These are phyloP conservation scores for Epizoanthus stellaris DNA, from an alignment of 92 coral and sea anemone genomes.

Conservation along the genomic window DNA sequence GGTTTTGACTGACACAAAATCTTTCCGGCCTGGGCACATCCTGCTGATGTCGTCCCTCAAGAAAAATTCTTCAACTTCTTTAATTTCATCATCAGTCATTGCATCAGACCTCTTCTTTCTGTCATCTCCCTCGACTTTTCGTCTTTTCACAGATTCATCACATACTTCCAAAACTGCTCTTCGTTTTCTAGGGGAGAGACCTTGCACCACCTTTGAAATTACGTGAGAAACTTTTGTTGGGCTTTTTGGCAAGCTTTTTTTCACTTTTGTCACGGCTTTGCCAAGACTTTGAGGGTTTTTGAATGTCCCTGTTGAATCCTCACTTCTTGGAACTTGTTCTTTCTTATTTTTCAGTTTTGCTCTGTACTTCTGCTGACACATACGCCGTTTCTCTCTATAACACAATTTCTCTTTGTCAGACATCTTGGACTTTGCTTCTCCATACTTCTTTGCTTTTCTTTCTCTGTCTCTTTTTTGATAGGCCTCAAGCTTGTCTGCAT, in stretches of 20 bases:
- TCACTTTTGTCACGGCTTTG: conserved; percentile 53
- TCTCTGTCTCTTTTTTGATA: conserved; percentile 57
- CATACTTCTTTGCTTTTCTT: conserved; percentile 47
- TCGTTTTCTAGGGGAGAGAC: conserved; percentile 53
- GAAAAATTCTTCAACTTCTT: conserved; percentile 49
- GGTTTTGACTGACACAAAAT: no score
- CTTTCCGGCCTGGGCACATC: conserved; percentile 20
- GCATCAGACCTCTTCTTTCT: conserved; percentile 66
- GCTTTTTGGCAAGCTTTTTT: conserved; percentile 57
- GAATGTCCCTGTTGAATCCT: no score
- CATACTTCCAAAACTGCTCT: conserved; percentile 57
- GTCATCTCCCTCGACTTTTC: conserved; percentile 31
- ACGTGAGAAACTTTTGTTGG: conserved; percentile 46
- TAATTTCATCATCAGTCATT: conserved; percentile 27
- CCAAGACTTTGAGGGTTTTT: conserved; percentile 52
- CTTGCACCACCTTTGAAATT: conserved; percentile 52
- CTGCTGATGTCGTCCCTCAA: conserved; percentile 20
- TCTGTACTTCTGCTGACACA: conserved; percentile 36
- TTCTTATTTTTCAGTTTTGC: conserved; percentile 20
- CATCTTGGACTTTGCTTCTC: conserved; percentile 36
- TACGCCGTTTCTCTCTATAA: conserved; percentile 33
- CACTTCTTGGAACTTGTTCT: neutral
- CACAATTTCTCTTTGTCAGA: conserved; percentile 26
- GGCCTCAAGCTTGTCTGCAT: conserved; percentile 43
- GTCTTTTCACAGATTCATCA: conserved; percentile 46